These are phyloP conservation scores for Mythimna impura DNA, from an alignment of 2,888 invertebrate species.

Conservation along the genomic window DNA sequence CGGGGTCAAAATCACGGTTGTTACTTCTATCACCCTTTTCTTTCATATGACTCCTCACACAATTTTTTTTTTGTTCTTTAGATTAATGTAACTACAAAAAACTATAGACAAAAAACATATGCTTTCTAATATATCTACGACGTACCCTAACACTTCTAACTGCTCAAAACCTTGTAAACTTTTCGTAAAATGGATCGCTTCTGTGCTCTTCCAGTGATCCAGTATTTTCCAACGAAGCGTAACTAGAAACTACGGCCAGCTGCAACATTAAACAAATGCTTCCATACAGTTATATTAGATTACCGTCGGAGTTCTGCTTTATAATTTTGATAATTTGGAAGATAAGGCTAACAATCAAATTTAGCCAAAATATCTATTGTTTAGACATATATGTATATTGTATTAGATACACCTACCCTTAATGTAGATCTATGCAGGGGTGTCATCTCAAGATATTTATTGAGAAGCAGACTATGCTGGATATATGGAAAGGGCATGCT, in stretches of 20 bases:
- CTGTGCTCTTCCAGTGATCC: neutral
- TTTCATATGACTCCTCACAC: too few species aligned
- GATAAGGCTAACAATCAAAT: constrained; percentile 65
- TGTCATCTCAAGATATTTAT: constrained; percentile 19
- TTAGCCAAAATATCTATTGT: constrained; percentile 59
- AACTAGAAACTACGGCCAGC: constrained; percentile 47
- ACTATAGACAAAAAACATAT: too few species aligned
- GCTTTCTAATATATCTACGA: too few species aligned
- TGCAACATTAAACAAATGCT: constrained; percentile 42
- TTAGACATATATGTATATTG: constrained; percentile 35
- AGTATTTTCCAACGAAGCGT: constrained; percentile 26
- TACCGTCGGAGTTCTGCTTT: constrained; percentile 46
- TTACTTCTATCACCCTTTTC: too few species aligned
- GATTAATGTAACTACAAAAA: too few species aligned
- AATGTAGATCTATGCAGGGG: constrained; percentile 39
- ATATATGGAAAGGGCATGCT: too few species aligned
- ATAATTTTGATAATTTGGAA: constrained; percentile 61
- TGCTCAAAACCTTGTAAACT: neutral
- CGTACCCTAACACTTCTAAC: neutral
- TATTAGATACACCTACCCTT: constrained; percentile 40
- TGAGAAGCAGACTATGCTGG: neutral
- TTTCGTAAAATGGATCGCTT: constrained; percentile 1
- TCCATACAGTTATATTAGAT: constrained; percentile 41
- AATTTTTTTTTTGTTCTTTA: too few species aligned
- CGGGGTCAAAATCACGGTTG: too few species aligned